phyloP scores from a whole-genome alignment of 2,797 vertebrate species.

The Helicolenus hilgendorfi region DNA sequence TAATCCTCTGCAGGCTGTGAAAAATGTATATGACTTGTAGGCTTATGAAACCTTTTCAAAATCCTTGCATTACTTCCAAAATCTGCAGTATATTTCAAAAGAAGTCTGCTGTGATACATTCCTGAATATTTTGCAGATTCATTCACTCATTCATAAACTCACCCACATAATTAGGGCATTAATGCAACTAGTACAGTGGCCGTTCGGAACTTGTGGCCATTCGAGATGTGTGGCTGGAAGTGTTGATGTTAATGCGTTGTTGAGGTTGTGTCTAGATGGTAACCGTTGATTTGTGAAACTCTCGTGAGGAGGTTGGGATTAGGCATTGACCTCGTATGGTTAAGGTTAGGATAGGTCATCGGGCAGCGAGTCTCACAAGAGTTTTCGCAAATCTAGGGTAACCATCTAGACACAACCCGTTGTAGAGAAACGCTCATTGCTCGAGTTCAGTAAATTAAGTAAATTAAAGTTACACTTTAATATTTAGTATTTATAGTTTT shows the following conservation, averaged over 20 bases:
- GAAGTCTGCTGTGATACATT: neutral
- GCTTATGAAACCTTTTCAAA: slow-evolving; percentile 40
- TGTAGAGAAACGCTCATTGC: no score
- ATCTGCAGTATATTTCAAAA: neutral
- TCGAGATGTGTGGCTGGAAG: no score
- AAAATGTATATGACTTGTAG: slow-evolving; percentile 21
- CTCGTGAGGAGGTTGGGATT: neutral
- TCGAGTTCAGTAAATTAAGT: no score
- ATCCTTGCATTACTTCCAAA: slow-evolving; percentile 25
- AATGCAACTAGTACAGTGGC: neutral
- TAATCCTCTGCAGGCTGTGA: slow-evolving; percentile 49
- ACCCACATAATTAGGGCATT: neutral
- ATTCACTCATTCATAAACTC: neutral
- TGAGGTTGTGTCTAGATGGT: neutral
- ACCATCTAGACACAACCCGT: no score
- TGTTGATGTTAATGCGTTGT: no score
- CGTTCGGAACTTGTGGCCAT: neutral
- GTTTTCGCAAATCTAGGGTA: no score
- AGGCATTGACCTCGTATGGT: no score
- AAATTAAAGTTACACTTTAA: no score
- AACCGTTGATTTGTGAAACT: neutral
- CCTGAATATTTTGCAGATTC: slow-evolving; percentile 32
- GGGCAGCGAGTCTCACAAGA: no score
- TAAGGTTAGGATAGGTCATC: no score
- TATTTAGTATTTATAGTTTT: no score